phyloP scores from a whole-genome alignment of 2,797 vertebrate genomes.

The Glyptemys insculpta region DNA sequence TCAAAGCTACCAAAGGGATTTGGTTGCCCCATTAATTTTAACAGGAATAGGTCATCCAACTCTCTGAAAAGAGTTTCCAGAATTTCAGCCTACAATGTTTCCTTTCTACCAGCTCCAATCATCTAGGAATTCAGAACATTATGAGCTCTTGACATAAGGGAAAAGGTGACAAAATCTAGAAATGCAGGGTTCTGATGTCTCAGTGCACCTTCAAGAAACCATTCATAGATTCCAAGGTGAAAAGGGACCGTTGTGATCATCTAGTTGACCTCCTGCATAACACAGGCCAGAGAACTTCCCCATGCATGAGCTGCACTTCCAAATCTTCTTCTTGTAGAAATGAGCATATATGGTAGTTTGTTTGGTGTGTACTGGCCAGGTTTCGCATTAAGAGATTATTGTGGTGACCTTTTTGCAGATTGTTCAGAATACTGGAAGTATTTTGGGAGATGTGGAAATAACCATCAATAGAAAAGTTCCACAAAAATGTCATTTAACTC shows the following conservation, averaged over 20 bases:
- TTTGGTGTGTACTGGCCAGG: not conserved
- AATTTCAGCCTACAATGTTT: constrained; percentile 70
- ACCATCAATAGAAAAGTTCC: not conserved
- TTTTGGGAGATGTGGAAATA: not conserved
- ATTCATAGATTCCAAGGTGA: too few species aligned
- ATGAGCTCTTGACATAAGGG: constrained; percentile 53
- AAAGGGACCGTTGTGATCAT: too few species aligned
- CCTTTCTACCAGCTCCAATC: constrained; percentile 62
- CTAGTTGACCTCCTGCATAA: too few species aligned
- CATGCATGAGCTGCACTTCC: not conserved
- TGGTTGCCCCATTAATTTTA: constrained; percentile 75
- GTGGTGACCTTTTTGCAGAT: not conserved
- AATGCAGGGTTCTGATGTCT: constrained; percentile 29
- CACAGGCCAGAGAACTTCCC: too few species aligned
- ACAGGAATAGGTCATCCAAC: constrained; percentile 66
- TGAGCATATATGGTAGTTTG: not conserved
- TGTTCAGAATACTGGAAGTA: not conserved
- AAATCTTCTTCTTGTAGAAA: not conserved
- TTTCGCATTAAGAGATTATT: fast-evolving
- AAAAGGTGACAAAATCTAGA: constrained; percentile 61
- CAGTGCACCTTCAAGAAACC: not conserved
- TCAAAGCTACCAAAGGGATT: constrained; percentile 70
- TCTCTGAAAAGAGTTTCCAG: constrained; percentile 68
- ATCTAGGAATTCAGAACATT: constrained; percentile 56
- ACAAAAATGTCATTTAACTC: not conserved